Conservation (phyloP, 2,113 vertebrate genomes). For the Pimephales promelas region DNA sequence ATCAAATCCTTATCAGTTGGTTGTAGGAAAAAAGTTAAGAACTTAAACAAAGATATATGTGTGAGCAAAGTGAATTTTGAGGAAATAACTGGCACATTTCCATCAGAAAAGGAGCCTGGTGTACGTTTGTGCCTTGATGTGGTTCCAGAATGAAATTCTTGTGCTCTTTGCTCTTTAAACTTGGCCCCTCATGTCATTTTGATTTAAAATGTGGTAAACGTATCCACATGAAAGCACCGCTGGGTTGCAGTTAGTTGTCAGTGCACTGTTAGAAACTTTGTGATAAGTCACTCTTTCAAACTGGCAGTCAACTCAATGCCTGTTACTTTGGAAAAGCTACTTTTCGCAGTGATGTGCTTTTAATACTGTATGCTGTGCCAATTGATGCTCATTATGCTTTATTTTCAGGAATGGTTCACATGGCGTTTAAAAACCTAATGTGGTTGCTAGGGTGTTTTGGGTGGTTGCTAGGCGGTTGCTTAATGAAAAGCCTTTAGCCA, state of each 20-base stretch:
- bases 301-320: neutral
- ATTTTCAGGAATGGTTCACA: neutral
- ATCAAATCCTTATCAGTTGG: neutral
- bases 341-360: constrained; percentile 5
- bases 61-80: neutral
- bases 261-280: constrained; percentile 18
- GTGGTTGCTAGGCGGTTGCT: neutral
- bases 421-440: neutral
- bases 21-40: neutral
- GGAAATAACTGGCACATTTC: constrained; percentile 28
- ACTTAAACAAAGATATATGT: neutral
- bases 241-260: constrained; percentile 21
- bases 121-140: constrained; percentile 23
- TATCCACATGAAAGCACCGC: constrained; percentile 43
- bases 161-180: constrained; percentile 26
- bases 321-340: neutral
- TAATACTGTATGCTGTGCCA: neutral
- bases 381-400: neutral
- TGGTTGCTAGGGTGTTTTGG: neutral
- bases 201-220: constrained; percentile 48
- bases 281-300: constrained; percentile 30
- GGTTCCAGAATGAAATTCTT: constrained; percentile 31
- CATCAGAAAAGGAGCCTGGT: neutral
- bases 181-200: constrained; percentile 42
- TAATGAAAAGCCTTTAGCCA: neutral